Conservation (phyloP, 2,113 vertebrate species). For the Agelaius tricolor region DNA sequence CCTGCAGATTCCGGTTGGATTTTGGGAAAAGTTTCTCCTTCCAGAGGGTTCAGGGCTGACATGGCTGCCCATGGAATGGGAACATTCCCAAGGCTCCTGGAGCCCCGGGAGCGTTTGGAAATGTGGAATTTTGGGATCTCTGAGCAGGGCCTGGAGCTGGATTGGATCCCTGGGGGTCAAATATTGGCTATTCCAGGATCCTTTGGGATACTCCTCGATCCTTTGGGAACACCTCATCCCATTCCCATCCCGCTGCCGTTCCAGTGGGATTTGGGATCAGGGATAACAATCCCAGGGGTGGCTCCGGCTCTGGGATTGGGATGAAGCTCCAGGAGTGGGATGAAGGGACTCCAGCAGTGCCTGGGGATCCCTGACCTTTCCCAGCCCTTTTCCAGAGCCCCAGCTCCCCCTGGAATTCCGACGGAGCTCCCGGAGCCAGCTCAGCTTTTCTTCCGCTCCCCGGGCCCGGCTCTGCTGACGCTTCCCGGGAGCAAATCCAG, state of each 20-base stretch:
- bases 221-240: neutral
- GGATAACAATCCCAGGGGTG: neutral
- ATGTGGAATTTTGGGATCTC: neutral
- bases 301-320: neutral
- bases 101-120: accelerated
- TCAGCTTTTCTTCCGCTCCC: neutral
- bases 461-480: accelerated
- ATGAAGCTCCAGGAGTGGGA: neutral
- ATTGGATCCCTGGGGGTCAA: neutral
- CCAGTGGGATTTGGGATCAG: neutral
- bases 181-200: neutral
- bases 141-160: neutral
- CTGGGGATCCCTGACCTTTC: neutral
- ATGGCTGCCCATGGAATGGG: neutral
- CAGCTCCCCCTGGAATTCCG: neutral
- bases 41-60: neutral
- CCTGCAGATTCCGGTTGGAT: neutral
- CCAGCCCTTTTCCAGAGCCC: neutral
- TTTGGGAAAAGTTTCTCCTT: neutral
- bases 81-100: neutral
- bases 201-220: neutral
- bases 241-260: accelerated
- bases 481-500: neutral
- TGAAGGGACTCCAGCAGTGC: too few relatives aligned
- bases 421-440: neutral